Evolutionary conservation across 2,888 invertebrate genomes (phyloP), one percentile per base, ranked within the genome.

Genomic region (Lepidonotus clava): DNA sequence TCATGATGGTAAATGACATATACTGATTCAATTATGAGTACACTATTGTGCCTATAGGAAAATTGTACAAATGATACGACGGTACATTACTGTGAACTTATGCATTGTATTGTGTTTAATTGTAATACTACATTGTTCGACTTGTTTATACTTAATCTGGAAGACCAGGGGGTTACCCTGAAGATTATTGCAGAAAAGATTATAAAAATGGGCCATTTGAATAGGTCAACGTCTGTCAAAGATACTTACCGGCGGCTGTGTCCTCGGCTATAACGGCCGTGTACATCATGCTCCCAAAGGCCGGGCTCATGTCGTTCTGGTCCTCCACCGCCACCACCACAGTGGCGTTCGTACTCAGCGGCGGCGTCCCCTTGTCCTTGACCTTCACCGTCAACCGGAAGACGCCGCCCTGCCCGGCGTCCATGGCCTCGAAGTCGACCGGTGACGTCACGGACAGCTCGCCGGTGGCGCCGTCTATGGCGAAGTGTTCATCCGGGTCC

Each of bases 231-330:
- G n/a, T n/a, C n/a, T n/a, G n/a, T n/a, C n/a, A n/a, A n/a, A n/a
- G n/a, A 8, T 28, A n/a, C 6, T 8, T 83, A 96, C 97, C 98
- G 89, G 96, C 95, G 53, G 96, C 95, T 0, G 97, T 96, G 94
- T 97, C 97, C 95, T 98, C 98, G 32, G 96, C 95, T 28, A 98
- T 95, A 46, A 96, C 96, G 0, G 97, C 90, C 0, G 96, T 95
- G 92, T 98, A 98, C 89, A 95, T 95, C 53, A 96, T 95, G 18
- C 96, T 95, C 32, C 96, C 95, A 92, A 98, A 98, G 0, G 95
- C 95, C 0, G 98, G 98, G 0, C 96, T 95, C 93, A 98, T 97
- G 93, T 98, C 98, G 94, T 98, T 98, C 21, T 98, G 97, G 94
- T 98, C 98, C 83, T 96, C 95, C 5, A 97, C 95, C 77, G 96